phyloP scores from a whole-genome alignment of 1,140 invertebrate species.

The Melitaea cinxia region DNA sequence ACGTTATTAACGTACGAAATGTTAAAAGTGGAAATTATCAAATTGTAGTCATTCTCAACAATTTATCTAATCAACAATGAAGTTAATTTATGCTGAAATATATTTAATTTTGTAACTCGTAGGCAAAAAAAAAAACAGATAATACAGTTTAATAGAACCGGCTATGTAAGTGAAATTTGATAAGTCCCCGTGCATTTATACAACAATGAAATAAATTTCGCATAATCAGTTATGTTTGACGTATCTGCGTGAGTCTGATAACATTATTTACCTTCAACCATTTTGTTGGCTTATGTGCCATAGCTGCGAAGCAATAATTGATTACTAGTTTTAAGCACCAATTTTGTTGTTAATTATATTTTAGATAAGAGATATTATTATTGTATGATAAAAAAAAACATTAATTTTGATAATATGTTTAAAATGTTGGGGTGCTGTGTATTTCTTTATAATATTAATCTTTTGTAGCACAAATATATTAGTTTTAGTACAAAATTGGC shows the following conservation, averaged over 20 bases:
- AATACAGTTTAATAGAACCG: no score
- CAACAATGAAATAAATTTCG: not conserved
- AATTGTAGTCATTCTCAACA: no score
- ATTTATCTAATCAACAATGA: no score
- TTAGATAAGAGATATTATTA: constrained; percentile 10
- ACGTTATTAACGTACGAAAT: no score
- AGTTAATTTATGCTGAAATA: no score
- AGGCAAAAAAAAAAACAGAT: no score
- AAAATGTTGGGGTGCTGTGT: constrained; percentile 27
- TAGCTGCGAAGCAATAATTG: constrained; percentile 10
- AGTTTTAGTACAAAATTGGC: constrained; percentile 1
- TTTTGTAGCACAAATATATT: constrained; percentile 33
- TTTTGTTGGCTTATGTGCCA: constrained; percentile 17
- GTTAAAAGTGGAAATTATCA: no score
- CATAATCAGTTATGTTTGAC: not conserved
- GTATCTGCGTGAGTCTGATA: not conserved
- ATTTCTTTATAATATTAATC: constrained; percentile 14
- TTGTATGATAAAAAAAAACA: constrained; percentile 1
- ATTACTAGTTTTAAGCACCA: not conserved
- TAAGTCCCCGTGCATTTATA: not conserved
- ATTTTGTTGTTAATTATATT: constrained; percentile 7
- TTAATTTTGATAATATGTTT: constrained; percentile 17
- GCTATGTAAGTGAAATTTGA: no score
- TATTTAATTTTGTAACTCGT: no score
- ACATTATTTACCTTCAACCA: constrained; percentile 24